A percentile compares a stretch with the other conserved stretches of the same genome.
Conservation (phyloP, 2,113 vertebrate genomes). For the Tupaia tana region DNA sequence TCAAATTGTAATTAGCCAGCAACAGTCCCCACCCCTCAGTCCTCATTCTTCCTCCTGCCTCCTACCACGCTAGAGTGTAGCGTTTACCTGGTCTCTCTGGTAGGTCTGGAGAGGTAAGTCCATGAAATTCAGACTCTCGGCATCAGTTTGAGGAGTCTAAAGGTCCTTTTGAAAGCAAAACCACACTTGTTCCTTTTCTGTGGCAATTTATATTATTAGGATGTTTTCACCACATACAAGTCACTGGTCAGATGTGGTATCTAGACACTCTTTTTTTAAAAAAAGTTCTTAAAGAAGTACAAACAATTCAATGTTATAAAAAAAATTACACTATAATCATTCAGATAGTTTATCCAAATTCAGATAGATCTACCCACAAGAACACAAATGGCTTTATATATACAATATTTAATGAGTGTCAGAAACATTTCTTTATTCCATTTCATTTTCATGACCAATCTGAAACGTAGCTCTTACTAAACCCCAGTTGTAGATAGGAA, state of each 20-base stretch:
- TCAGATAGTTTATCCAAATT: not conserved
- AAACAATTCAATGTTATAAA: not conserved
- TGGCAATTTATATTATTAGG: slow-evolving; percentile 28
- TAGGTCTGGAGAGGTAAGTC: not conserved
- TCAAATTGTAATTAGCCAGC: not conserved
- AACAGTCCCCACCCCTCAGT: not conserved
- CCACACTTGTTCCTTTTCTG: not conserved
- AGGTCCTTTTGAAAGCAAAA: slow-evolving; percentile 32
- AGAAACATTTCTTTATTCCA: slow-evolving; percentile 3
- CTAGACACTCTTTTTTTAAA: not conserved
- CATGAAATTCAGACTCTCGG: not conserved
- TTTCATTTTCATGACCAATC: slow-evolving; percentile 12
- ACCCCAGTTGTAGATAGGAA: not conserved
- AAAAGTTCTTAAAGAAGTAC: not conserved
- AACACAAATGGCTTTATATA: not conserved
- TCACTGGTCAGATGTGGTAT: not conserved
- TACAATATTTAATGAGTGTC: not conserved
- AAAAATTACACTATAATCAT: not conserved
- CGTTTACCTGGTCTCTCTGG: not conserved
- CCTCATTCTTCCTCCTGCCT: not conserved
- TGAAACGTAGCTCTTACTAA: not conserved
- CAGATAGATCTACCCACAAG: not conserved
- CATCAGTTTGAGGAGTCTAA: not conserved
- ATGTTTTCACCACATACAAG: not conserved
- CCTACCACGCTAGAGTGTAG: not conserved